Percentiles rank a stretch among this genome's conserved stretches.
Evolutionary conservation across 2,113 vertebrate species (phyloP).

Genomic region (Pipra filicauda): DNA sequence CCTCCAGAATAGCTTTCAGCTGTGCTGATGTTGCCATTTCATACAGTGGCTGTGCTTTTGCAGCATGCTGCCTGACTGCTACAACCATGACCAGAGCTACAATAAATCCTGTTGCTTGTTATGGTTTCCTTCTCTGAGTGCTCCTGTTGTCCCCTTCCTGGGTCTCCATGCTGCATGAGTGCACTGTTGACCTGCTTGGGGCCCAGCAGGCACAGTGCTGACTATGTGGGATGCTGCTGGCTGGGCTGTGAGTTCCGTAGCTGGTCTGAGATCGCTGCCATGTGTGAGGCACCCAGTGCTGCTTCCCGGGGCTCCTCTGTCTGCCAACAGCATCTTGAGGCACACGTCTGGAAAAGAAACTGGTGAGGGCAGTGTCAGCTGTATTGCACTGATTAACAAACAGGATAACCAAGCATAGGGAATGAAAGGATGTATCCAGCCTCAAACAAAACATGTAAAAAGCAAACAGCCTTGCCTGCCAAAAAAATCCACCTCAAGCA

Average conservation of each 20-base stretch:
- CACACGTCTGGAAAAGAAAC: not conserved
- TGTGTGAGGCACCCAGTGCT: not conserved
- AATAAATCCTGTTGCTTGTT: not conserved
- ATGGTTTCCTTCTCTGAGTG: not conserved
- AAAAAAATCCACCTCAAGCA: not conserved
- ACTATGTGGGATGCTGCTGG: not conserved
- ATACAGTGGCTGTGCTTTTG: not conserved
- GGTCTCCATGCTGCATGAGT: not conserved
- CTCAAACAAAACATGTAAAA: not conserved
- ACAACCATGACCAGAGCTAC: not conserved
- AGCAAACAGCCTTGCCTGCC: not conserved
- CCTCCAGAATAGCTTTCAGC: not conserved
- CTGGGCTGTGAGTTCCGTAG: not conserved
- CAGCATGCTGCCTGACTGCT: not conserved
- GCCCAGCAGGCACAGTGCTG: not conserved
- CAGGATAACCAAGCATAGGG: not conserved
- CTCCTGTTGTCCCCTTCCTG: not conserved
- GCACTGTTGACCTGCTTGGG: fast-evolving
- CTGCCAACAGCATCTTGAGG: not conserved
- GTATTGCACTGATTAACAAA: not conserved
- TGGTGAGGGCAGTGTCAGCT: not conserved
- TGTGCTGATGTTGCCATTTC: not conserved
- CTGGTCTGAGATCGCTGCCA: not conserved
- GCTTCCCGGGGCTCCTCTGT: not conserved
- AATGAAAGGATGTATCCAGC: not conserved